Conservation (phyloP, 2,888 invertebrate genomes). For the Idaea dimidiata region DNA sequence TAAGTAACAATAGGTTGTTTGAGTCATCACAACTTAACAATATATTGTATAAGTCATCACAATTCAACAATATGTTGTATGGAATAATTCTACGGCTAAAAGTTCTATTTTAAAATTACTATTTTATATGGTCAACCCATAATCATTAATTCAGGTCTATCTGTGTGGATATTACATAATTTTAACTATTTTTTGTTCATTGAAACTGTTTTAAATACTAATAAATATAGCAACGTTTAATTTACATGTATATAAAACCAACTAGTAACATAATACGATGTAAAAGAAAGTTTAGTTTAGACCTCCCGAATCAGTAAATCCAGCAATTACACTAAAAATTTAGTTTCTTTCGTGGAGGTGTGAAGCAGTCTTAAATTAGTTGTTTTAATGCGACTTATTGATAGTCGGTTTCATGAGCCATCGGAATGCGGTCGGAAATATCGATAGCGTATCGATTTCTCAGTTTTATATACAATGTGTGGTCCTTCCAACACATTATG, state of each 20-base stretch:
- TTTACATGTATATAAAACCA: slow-evolving; percentile 33
- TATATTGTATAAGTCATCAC: no score
- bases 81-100: not conserved
- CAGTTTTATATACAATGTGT: slow-evolving; percentile 53
- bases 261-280: slow-evolving; percentile 25
- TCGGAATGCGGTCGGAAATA: slow-evolving; percentile 52
- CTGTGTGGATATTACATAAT: not conserved
- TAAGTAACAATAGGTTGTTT: not conserved
- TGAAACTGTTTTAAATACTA: not conserved
- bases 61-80: no score
- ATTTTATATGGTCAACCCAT: not conserved
- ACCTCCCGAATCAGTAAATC: slow-evolving; percentile 33
- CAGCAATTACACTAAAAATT: slow-evolving; percentile 35
- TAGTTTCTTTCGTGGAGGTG: slow-evolving; percentile 41
- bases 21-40: not conserved
- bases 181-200: not conserved
- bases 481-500: slow-evolving; percentile 53
- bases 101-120: not conserved
- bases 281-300: slow-evolving; percentile 17
- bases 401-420: slow-evolving; percentile 57
- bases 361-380: slow-evolving; percentile 54
- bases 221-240: slow-evolving; percentile 17
- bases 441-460: slow-evolving; percentile 51
- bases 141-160: not conserved
- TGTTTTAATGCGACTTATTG: slow-evolving; percentile 53